Conservation (phyloP, 2,113 vertebrate genomes). For the Oophaga pumilio region DNA sequence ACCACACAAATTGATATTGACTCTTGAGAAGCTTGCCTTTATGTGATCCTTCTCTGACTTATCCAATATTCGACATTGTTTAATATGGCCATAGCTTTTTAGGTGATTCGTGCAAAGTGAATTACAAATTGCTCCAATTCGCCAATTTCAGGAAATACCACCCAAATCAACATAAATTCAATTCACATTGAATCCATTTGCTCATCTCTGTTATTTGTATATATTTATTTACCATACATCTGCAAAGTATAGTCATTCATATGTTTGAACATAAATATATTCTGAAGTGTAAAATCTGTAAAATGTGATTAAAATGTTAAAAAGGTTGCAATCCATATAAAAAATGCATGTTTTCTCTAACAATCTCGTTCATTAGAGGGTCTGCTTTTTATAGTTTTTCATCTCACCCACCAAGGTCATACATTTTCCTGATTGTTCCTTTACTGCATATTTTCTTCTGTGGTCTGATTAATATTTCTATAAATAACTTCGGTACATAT, state of each 20-base stretch:
- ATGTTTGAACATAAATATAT: not conserved
- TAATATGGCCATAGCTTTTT: no score
- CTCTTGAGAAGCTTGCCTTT: no score
- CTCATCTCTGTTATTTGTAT: not conserved
- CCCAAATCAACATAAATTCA: no score
- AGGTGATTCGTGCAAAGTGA: no score
- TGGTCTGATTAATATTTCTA: conserved; percentile 53
- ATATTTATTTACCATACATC: not conserved
- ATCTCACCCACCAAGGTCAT: conserved; percentile 53
- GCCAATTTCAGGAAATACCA: no score
- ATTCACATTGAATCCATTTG: no score
- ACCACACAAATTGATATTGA: no score
- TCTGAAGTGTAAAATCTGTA: not conserved
- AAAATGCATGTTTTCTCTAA: conserved; percentile 33
- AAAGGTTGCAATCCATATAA: conserved; percentile 3
- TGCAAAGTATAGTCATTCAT: not conserved
- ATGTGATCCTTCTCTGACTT: no score
- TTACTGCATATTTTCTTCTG: conserved; percentile 50
- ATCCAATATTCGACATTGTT: no score
- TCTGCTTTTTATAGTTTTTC: conserved; percentile 40
- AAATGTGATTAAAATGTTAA: conserved; percentile 8
- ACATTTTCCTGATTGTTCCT: conserved; percentile 56
- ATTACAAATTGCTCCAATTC: no score
- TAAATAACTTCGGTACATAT: conserved; percentile 34
- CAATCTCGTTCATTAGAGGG: conserved; percentile 38